Conservation (phyloP, 2,797 vertebrate species). For the Crocidura indochinensis region DNA sequence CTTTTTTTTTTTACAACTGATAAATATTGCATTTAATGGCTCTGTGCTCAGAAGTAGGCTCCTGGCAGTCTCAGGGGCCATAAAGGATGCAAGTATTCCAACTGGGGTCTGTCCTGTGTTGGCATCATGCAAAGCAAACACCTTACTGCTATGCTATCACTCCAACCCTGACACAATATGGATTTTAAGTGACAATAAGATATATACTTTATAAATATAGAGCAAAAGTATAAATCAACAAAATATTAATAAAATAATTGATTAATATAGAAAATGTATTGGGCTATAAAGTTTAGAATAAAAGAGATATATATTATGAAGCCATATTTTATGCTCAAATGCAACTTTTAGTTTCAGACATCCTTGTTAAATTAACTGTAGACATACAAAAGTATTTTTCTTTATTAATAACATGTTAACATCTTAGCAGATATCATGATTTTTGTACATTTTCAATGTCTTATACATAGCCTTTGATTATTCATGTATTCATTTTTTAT, state of each 20-base stretch:
- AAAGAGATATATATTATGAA: not conserved
- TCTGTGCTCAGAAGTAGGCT: too few species aligned
- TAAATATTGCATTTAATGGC: not conserved
- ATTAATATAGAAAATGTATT: constrained; percentile 8
- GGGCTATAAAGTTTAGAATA: constrained; percentile 3
- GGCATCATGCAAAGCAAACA: too few species aligned
- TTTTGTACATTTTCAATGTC: too few species aligned
- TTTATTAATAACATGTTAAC: constrained; percentile 16
- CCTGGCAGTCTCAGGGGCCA: too few species aligned
- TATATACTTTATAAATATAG: not conserved
- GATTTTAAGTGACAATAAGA: constrained; percentile 33
- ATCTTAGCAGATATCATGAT: too few species aligned
- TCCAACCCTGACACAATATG: too few species aligned
- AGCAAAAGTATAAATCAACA: constrained; percentile 6
- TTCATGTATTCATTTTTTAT: not conserved
- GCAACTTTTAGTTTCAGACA: not conserved
- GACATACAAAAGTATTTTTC: not conserved
- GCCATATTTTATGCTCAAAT: not conserved
- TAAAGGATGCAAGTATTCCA: too few species aligned
- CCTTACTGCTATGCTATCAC: too few species aligned
- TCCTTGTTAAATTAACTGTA: constrained; percentile 5
- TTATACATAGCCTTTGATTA: too few species aligned
- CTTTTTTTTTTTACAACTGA: not conserved
- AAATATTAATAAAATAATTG: not conserved
- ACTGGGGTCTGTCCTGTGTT: too few species aligned